A percentile compares a stretch with the other conserved stretches of the same genome.
phyloP scores from a whole-genome alignment of 2,888 invertebrate genomes.

The Tupiocoris notatus region DNA sequence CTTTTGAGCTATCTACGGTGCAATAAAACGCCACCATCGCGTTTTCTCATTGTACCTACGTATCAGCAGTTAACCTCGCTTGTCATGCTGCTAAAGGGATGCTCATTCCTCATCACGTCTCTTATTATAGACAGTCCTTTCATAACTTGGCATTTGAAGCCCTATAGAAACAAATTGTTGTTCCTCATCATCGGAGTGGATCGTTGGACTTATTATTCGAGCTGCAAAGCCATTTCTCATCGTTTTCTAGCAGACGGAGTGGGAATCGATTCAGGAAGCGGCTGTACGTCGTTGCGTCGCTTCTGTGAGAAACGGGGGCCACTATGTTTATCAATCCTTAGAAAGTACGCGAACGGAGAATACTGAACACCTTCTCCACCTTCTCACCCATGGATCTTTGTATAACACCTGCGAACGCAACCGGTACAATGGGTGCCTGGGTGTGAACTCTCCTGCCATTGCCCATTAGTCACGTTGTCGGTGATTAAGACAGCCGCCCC shows the following conservation, averaged over 20 bases:
- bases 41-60: no score
- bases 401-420: constrained; percentile 23
- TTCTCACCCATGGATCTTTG: background rate
- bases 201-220: background rate
- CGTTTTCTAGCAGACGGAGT: background rate
- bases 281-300: background rate
- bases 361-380: background rate
- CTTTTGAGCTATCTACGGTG: no score
- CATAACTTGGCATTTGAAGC: background rate
- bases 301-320: background rate
- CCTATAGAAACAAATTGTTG: background rate
- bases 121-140: background rate
- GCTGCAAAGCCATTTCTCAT: background rate
- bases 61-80: background rate
- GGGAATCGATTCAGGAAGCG: background rate
- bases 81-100: background rate
- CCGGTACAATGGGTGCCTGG: constrained; percentile 37
- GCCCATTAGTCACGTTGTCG: background rate
- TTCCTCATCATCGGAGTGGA: background rate
- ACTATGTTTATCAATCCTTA: background rate
- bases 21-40: no score
- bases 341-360: background rate
- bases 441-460: constrained; percentile 5
- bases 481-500: background rate
- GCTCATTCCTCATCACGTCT: background rate